Evolutionary conservation across 2,888 invertebrate species (phyloP).

Genomic region (Polia nebulosa): DNA sequence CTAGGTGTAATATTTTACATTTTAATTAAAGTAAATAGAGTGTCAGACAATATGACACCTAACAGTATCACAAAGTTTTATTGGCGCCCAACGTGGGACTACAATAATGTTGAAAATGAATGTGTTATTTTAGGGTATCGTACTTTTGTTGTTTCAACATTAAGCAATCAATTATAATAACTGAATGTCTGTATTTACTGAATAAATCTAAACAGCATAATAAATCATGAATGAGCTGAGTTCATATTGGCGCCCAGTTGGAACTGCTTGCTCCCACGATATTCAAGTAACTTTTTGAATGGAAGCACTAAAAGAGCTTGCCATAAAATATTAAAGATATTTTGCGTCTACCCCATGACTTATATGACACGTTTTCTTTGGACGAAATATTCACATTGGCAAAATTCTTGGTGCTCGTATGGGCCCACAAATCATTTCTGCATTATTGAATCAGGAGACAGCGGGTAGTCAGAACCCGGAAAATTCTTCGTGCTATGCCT

Average conservation of each 20-base stretch:
- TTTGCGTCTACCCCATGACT: constrained; percentile 16
- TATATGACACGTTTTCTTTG: constrained; percentile 47
- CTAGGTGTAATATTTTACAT: constrained; percentile 47
- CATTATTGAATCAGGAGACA: constrained; percentile 76
- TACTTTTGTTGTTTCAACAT: constrained; percentile 17
- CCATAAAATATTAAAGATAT: constrained; percentile 48
- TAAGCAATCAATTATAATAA: constrained; percentile 24
- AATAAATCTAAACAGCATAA: constrained; percentile 23
- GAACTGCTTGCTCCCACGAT: constrained; percentile 3
- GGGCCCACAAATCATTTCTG: constrained; percentile 72
- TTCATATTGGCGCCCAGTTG: constrained; percentile 53
- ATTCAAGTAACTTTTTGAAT: constrained; percentile 33
- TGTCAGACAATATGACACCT: constrained; percentile 19
- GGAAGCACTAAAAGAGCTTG: constrained; percentile 35
- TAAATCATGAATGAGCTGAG: constrained; percentile 20
- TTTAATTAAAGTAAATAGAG: constrained; percentile 55
- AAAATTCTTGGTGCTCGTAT: constrained; percentile 57
- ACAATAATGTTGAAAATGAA: constrained; percentile 39
- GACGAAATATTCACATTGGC: constrained; percentile 52
- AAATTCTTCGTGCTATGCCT: constrained; percentile 66
- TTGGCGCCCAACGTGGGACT: constrained; percentile 42
- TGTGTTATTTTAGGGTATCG: constrained; percentile 28
- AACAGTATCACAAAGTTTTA: constrained; percentile 28
- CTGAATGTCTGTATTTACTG: constrained; percentile 18
- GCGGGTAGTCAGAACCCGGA: constrained; percentile 66